Conservation (phyloP, 35 echinoderm and acorn worm species). For the Amphiura filiformis region DNA sequence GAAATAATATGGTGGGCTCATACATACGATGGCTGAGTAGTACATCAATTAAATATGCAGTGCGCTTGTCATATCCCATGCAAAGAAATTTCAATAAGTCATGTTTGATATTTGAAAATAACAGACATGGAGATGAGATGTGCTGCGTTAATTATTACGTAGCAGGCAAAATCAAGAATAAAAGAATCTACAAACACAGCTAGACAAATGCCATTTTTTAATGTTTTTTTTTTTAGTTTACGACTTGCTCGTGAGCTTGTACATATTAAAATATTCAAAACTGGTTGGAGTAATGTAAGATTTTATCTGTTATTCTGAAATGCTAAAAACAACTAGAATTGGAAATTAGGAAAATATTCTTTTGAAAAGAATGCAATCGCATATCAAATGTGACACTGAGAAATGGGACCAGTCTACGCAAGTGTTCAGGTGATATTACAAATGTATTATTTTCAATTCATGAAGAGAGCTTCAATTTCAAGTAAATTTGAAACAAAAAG, state of each 20-base stretch:
- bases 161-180: not conserved
- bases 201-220: not conserved
- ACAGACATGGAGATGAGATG: not conserved
- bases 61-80: not conserved
- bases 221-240: not conserved
- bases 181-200: not conserved
- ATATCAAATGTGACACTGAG: too few species aligned
- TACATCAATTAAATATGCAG: constrained; percentile 5
- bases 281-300: too few species aligned
- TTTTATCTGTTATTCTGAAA: too few species aligned
- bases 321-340: too few species aligned
- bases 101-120: not conserved
- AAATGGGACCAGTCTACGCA: too few species aligned
- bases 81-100: not conserved
- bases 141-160: not conserved
- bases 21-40: not conserved
- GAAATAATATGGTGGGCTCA: not conserved
- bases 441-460: too few species aligned
- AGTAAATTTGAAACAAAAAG: too few species aligned
- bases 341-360: too few species aligned
- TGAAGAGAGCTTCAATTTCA: too few species aligned
- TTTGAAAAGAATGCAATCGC: too few species aligned
- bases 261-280: not conserved
- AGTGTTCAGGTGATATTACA: too few species aligned
- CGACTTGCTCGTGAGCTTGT: not conserved